Base-by-base conservation (phyloP, 2,113 vertebrate genomes). In the Oncorhynchus gorbuscha region DNA sequence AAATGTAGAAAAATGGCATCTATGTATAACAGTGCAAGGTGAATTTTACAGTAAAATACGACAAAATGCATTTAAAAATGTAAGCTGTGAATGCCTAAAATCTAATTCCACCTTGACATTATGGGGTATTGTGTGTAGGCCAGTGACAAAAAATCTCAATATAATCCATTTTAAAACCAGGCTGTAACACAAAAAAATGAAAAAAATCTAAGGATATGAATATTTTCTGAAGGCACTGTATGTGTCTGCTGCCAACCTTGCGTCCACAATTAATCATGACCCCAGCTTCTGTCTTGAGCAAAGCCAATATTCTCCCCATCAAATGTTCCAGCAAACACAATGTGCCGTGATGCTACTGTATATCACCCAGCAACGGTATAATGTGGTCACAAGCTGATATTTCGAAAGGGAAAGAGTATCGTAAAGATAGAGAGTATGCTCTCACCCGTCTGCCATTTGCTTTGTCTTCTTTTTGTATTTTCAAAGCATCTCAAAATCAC, bases 201-300 rank as follows among this genome's bases (percentile, higher is more conserved):
- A 45, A 12, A 3, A 45, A 12, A 9, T 45, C 9, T 12, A 45
- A 12, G 9, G 39, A 2, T 45, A 39, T 39, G 8, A 39, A 39
- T 9, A 12, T 11, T 45, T 45, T 45, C 77, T 76, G 7, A 45
- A 76, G 45, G 45, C 14, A 71, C 71, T 13, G 69, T n/a, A n/a
- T 64, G 64, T 71, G 76, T 86, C 73, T 74, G 77, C 77, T 83
- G 83, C 39, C 39, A 45, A 45, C 39, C 39, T 11, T 45, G 39
- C 9, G 39, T 81, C 74, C 39, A 75, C 76, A 85, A 86, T 91
- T 89, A 89, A 91, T 90, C 85, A 89, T 66, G 71, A 89, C 80
- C 86, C 62, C 26, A 74, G 66, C 65, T 35, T 87, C 76, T 84
- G 77, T 86, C 84, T 79, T 84, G 80, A 83, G 81, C 74, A 45